Evolutionary conservation across 1,140 invertebrate species (phyloP), one percentile per base, ranked within the genome.

Genomic region (Cydia amplana): DNA sequence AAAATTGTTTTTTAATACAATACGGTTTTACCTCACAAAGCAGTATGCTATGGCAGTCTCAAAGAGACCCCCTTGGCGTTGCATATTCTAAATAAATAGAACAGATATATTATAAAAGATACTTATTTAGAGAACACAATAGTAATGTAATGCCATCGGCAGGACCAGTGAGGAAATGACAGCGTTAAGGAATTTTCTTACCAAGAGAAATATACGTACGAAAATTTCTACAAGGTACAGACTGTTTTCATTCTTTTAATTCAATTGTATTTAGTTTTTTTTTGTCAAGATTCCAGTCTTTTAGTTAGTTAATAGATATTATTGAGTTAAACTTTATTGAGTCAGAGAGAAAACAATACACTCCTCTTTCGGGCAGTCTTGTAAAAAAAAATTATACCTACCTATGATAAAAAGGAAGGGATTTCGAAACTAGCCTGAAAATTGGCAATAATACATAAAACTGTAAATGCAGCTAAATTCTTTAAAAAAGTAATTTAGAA

Each of bases 1-100:
- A 51, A 51, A 51, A 10, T 18, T 5, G 18, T 18, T 18, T 49
- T 51, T 51, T 51, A 55, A 18, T 6, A 18, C 51, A 20, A 55
- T 9, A 40, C 36, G 7, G 36, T 18, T 10, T 60, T 60, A 60
- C 55, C 20, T 20, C 18, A 23, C 20, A 60, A 70, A 70, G 16
- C 28, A 40, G 65, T 70, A 70, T 70, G 32, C 28, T 18, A 67
- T 70, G 6, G 10, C n/a, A 40, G 65, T 36, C n/a, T 18, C 0
- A 70, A 16, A 65, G 16, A 67, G 25, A 40, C 36, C 36, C 46
- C 65, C 65, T 36, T 40, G 65, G 65, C 65, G 65, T 70, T 70
- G 65, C 65, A 70, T 70, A 70, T 70, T 70, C 65, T 70, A 70
- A 70, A 70, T 70, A 70, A 70, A 70, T 70, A 70, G 65, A 70